A percentile compares a stretch with the other conserved stretches of the same genome.
Conservation (phyloP, 1,140 invertebrate species). For the Lasioglossum albipes region DNA sequence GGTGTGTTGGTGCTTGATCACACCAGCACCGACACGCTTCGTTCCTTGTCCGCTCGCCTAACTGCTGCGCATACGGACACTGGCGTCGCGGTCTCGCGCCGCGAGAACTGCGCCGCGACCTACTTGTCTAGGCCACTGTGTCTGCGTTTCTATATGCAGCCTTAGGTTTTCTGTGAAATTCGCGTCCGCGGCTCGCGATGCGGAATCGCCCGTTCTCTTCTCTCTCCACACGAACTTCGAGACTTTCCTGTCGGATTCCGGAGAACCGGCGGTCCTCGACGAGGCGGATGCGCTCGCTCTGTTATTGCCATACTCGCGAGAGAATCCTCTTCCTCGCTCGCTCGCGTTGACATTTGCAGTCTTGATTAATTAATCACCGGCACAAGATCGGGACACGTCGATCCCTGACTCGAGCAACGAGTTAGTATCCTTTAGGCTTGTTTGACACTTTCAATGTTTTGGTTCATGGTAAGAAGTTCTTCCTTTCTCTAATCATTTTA, state of each 20-base stretch:
- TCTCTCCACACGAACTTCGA: background rate
- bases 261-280: slow-evolving; percentile 37
- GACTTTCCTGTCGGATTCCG: slow-evolving; percentile 37
- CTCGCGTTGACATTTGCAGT: background rate
- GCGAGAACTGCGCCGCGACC: slow-evolving; percentile 75
- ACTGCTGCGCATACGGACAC: slow-evolving; percentile 2
- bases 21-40: slow-evolving; percentile 5
- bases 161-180: slow-evolving; percentile 64
- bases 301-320: background rate
- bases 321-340: background rate
- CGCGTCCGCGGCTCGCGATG: slow-evolving; percentile 27
- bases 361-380: too few relatives aligned
- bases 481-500: too few relatives aligned
- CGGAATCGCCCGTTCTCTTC: too few relatives aligned
- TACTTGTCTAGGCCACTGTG: slow-evolving; percentile 77
- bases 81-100: slow-evolving; percentile 46
- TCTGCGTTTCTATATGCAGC: slow-evolving; percentile 69
- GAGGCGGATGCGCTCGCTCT: slow-evolving; percentile 25
- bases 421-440: too few relatives aligned
- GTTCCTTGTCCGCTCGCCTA: slow-evolving; percentile 7
- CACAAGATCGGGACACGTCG: too few relatives aligned
- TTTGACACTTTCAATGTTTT: too few relatives aligned
- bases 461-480: too few relatives aligned
- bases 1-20: slow-evolving; percentile 4
- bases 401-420: too few relatives aligned